phyloP scores from a whole-genome alignment of 2,797 vertebrate species.

The Urophycis tenuis region DNA sequence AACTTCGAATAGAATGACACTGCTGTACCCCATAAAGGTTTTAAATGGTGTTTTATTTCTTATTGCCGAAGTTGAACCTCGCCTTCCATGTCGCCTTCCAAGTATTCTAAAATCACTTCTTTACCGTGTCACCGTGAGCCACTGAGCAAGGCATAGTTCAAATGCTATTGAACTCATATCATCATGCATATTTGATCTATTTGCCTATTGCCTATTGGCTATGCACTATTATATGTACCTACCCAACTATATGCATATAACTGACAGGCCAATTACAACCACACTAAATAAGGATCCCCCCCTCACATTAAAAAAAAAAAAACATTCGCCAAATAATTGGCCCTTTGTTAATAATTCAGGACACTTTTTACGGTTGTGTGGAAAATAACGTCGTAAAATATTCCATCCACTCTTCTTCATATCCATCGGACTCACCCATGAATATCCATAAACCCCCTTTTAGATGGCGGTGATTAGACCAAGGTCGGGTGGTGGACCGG shows the following conservation, averaged over 20 bases:
- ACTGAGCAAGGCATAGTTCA: neutral
- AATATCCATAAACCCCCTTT: neutral
- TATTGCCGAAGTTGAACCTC: neutral
- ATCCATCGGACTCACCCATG: neutral
- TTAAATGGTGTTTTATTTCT: no score
- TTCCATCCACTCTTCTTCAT: neutral
- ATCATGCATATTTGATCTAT: neutral
- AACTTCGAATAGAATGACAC: neutral
- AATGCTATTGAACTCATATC: neutral
- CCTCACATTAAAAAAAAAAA: no score
- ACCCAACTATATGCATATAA: neutral
- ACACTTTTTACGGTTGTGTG: neutral
- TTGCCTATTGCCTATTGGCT: no score
- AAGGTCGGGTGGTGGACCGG: neutral
- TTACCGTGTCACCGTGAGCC: neutral
- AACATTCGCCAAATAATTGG: neutral
- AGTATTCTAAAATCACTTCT: no score
- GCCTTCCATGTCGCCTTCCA: neutral
- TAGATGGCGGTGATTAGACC: neutral
- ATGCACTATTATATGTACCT: no score
- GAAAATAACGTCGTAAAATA: neutral
- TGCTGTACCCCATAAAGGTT: no score
- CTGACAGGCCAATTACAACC: neutral
- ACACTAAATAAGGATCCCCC: neutral
- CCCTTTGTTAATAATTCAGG: conserved; percentile 1